phyloP scores from a whole-genome alignment of 1,140 invertebrate genomes.

The Pseudomyrmex dendroicus region DNA sequence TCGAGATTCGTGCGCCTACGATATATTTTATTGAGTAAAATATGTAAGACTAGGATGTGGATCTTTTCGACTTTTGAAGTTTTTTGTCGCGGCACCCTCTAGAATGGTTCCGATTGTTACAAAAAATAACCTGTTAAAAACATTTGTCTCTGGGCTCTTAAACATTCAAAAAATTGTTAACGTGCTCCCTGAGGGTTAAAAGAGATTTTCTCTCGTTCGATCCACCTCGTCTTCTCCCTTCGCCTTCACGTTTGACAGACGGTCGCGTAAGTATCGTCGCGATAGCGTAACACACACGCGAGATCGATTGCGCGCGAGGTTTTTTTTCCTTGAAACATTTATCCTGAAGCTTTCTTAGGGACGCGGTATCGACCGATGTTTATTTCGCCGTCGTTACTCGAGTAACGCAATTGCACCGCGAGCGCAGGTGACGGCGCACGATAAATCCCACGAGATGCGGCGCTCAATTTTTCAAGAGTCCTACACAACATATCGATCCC shows the following conservation, averaged over 20 bases:
- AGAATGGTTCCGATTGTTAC: no score
- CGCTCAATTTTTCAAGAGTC: conserved; percentile 72
- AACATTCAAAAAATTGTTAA: no score
- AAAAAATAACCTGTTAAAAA: no score
- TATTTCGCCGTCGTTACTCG: conserved; percentile 37
- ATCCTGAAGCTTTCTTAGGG: conserved; percentile 20
- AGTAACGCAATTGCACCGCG: conserved; percentile 6
- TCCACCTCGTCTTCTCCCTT: neutral
- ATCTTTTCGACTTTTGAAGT: no score
- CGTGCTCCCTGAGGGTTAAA: no score
- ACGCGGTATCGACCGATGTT: conserved; percentile 48
- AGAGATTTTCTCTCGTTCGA: neutral
- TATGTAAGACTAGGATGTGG: no score
- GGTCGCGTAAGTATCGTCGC: no score
- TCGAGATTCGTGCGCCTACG: no score
- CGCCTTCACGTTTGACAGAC: neutral
- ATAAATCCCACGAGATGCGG: conserved; percentile 70
- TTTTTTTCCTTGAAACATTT: conserved; percentile 27
- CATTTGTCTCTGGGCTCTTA: no score
- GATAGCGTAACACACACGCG: conserved; percentile 1
- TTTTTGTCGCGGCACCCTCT: no score
- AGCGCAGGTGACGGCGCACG: conserved; percentile 54
- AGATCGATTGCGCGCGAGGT: conserved; percentile 49
- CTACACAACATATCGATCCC: conserved; percentile 64
- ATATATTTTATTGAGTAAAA: no score